These are phyloP conservation scores for Dichetophora obliterata DNA, from an alignment of 2,888 invertebrate genomes.

Conservation along the genomic window DNA sequence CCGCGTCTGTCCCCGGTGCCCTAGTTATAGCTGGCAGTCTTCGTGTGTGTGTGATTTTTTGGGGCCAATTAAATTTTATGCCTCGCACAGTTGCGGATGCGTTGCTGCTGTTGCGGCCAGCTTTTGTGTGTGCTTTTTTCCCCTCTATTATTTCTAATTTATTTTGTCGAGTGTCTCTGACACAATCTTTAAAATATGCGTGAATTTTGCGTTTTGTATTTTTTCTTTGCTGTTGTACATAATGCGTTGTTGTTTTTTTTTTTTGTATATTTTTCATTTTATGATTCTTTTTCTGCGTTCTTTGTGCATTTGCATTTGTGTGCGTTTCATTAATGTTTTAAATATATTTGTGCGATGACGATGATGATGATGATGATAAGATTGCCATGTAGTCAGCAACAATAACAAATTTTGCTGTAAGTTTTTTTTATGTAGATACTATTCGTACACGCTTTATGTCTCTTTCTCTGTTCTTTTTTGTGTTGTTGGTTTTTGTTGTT, in stretches of 20 bases:
- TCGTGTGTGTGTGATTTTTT: slow-evolving; percentile 33
- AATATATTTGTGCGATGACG: not conserved
- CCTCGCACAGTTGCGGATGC: slow-evolving; percentile 14
- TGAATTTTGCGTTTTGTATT: slow-evolving; percentile 20
- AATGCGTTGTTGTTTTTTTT: slow-evolving; percentile 17
- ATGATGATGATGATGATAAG: not conserved
- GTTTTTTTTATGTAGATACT: not conserved
- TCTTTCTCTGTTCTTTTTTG: not conserved
- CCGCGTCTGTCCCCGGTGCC: slow-evolving; percentile 43
- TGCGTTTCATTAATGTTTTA: slow-evolving; percentile 26
- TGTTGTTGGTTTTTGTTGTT: slow-evolving; percentile 2
- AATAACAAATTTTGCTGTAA: not conserved
- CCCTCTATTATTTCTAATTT: not conserved
- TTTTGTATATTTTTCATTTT: not conserved
- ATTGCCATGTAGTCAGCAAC: not conserved
- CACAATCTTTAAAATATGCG: slow-evolving; percentile 5
- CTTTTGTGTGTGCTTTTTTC: not conserved
- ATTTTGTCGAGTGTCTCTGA: not conserved
- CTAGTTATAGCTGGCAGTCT: slow-evolving; percentile 31
- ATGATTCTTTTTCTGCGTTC: not conserved
- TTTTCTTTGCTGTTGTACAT: not conserved
- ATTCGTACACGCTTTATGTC: not conserved
- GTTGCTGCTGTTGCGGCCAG: slow-evolving; percentile 17
- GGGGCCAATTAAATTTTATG: slow-evolving; percentile 28
- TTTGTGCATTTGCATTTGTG: slow-evolving; percentile 28